Conservation (phyloP, 2,113 vertebrate species). For the Leptobrachium ailaonicum region DNA sequence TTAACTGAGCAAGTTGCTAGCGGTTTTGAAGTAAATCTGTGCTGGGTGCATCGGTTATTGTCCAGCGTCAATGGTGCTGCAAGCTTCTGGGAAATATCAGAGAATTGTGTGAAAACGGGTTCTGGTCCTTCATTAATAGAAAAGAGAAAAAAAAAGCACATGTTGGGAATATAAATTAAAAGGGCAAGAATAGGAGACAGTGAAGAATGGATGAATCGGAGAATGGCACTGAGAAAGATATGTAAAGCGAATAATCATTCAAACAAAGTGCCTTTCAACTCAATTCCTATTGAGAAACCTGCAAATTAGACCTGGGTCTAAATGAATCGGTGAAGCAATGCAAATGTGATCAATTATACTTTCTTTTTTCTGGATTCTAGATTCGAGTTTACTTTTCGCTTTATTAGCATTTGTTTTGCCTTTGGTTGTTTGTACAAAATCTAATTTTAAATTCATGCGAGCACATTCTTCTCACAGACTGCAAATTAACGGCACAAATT, state of each 20-base stretch:
- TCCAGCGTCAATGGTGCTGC: not conserved
- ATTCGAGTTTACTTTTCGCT: not conserved
- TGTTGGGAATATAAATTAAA: not conserved
- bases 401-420: not conserved
- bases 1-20: not conserved
- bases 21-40: not conserved
- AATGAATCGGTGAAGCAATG: not conserved
- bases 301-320: not conserved
- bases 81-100: not conserved
- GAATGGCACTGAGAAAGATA: not conserved
- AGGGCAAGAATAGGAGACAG: not conserved
- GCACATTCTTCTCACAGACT: not conserved
- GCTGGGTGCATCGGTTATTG: not conserved
- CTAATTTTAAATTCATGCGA: not conserved
- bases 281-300: not conserved
- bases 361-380: not conserved
- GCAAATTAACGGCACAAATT: not conserved
- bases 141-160: not conserved
- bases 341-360: not conserved
- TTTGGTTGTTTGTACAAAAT: not conserved
- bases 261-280: not conserved
- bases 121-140: not conserved
- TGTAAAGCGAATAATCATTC: not conserved
- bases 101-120: not conserved
- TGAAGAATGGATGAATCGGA: not conserved